Evolutionary conservation across 1,140 invertebrate genomes (phyloP).

Genomic region (Anoplolepis gracilipes): DNA sequence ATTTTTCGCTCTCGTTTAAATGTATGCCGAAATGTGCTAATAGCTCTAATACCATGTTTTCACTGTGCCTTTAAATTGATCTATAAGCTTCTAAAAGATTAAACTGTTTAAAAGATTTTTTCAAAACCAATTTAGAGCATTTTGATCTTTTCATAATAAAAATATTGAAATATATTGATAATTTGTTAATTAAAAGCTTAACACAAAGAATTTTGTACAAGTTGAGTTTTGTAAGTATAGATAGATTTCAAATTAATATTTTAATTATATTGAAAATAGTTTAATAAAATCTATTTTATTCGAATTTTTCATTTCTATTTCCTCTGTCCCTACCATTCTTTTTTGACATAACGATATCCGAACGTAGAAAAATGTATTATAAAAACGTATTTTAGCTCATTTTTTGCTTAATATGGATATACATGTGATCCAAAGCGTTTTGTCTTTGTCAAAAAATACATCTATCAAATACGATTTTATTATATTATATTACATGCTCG

Average conservation of each 20-base stretch:
- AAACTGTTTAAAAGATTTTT: background rate
- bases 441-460: slow-evolving; percentile 18
- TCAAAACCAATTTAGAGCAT: background rate
- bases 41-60: too few species aligned
- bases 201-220: background rate
- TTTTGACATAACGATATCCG: background rate
- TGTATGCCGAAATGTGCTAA: background rate
- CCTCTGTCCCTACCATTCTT: background rate
- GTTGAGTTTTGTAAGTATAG: background rate
- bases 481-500: slow-evolving; percentile 27
- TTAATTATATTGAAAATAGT: background rate
- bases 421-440: slow-evolving; percentile 13
- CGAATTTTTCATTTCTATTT: background rate
- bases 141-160: background rate
- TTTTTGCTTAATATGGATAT: background rate
- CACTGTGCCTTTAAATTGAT: background rate
- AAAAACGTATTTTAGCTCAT: background rate
- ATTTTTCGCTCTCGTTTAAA: background rate
- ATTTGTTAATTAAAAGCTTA: background rate
- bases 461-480: slow-evolving; percentile 39
- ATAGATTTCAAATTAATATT: background rate
- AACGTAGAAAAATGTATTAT: background rate
- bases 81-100: background rate
- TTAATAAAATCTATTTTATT: background rate
- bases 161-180: background rate